Evolutionary conservation across 2,113 vertebrate species (phyloP).

Genomic region (Elachura formosa): DNA sequence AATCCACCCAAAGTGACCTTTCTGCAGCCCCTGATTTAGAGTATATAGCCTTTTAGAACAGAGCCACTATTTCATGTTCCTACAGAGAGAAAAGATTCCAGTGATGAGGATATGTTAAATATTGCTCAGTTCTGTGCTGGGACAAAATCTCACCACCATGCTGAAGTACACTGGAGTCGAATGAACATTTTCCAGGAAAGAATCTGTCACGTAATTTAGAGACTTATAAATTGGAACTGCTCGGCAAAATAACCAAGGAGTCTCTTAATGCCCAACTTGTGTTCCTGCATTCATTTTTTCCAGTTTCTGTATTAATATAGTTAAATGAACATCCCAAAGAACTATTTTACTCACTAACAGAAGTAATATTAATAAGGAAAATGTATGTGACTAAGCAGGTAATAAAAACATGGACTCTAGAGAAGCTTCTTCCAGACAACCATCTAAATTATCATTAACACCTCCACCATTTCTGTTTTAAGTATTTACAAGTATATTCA

Average conservation of each 20-base stretch:
- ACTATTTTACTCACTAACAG: background rate
- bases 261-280: background rate
- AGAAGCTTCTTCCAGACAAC: conserved; percentile 6
- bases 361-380: conserved; percentile 32
- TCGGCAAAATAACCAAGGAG: background rate
- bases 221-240: background rate
- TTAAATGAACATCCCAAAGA: conserved; percentile 1
- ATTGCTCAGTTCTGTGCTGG: background rate
- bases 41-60: background rate
- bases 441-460: conserved; percentile 34
- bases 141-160: background rate
- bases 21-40: background rate
- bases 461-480: background rate
- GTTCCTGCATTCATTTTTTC: background rate
- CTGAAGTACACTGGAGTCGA: background rate
- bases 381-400: background rate
- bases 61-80: background rate
- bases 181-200: background rate
- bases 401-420: background rate
- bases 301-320: background rate
- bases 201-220: background rate
- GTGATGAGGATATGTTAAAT: background rate
- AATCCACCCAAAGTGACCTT: background rate
- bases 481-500: conserved; percentile 32
- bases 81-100: background rate